These are phyloP conservation scores for Chydorus sphaericus DNA, from an alignment of 2,888 invertebrate species.

Conservation along the genomic window DNA sequence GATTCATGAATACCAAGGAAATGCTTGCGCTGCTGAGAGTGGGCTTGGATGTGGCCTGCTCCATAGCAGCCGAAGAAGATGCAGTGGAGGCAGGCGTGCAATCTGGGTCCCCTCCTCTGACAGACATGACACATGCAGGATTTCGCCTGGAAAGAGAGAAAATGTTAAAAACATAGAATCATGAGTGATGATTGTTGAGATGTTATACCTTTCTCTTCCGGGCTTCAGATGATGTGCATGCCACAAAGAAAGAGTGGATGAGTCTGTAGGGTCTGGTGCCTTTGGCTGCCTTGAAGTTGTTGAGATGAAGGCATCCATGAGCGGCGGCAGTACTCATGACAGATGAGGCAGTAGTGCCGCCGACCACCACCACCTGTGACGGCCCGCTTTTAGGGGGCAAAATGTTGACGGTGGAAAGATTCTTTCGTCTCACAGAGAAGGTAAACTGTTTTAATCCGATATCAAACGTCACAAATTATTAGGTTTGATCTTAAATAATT, in stretches of 20 bases:
- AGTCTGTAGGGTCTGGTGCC: slow-evolving; percentile 58
- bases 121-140: slow-evolving; percentile 71
- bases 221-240: slow-evolving; percentile 62
- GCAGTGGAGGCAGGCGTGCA: slow-evolving; percentile 50
- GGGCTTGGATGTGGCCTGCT: slow-evolving; percentile 69
- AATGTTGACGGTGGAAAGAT: slow-evolving; percentile 5
- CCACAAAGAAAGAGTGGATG: slow-evolving; percentile 73
- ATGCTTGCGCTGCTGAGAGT: slow-evolving; percentile 67
- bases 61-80: slow-evolving; percentile 81
- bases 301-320: slow-evolving; percentile 62
- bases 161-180: not conserved
- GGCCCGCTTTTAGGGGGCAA: not conserved
- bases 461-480: no score
- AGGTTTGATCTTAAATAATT: no score
- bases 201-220: slow-evolving; percentile 60
- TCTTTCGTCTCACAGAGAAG: no score
- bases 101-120: slow-evolving; percentile 56
- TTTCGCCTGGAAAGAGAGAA: slow-evolving; percentile 43
- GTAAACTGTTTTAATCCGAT: no score
- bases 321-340: slow-evolving; percentile 30
- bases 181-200: slow-evolving; percentile 8
- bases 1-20: slow-evolving; percentile 41
- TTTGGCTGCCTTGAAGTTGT: slow-evolving; percentile 59
- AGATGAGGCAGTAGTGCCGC: no score
- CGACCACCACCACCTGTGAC: no score